A percentile compares a stretch with the other conserved stretches of the same genome.
Conservation (phyloP, 2,797 vertebrate genomes). For the Gambusia yucatana region DNA sequence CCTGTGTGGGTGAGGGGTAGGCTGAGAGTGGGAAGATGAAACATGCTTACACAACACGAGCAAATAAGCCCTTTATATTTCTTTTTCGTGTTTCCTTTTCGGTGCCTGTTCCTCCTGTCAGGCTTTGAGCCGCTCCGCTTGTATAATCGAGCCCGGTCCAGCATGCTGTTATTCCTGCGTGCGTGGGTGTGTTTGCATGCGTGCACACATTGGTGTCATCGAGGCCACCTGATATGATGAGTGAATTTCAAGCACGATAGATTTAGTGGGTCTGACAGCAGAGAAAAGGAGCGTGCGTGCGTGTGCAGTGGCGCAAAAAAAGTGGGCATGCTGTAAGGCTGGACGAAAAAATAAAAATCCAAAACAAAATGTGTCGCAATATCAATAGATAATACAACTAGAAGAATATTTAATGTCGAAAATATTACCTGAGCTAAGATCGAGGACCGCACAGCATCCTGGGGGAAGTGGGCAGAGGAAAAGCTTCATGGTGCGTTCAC, state of each 20-base stretch:
- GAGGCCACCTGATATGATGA: conserved; percentile 72
- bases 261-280: conserved; percentile 63
- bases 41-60: conserved; percentile 72
- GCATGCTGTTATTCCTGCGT: conserved; percentile 25
- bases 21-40: conserved; percentile 76
- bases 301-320: neutral
- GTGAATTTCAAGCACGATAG: conserved; percentile 66
- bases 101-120: conserved; percentile 63
- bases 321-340: too few species aligned
- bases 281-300: conserved; percentile 28
- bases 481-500: too few species aligned
- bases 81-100: conserved; percentile 65
- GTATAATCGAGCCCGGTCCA: conserved; percentile 67
- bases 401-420: too few species aligned
- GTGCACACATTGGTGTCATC: conserved; percentile 57
- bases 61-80: conserved; percentile 70
- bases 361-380: too few species aligned
- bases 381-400: too few species aligned
- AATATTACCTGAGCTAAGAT: too few species aligned
- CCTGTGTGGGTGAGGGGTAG: conserved; percentile 72
- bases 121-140: conserved; percentile 62
- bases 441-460: too few species aligned
- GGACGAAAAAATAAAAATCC: too few species aligned
- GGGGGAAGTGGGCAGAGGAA: too few species aligned
- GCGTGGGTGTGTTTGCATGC: conserved; percentile 41